Evolutionary conservation across 2,113 vertebrate species (phyloP).

Genomic region (Pitta sordida): DNA sequence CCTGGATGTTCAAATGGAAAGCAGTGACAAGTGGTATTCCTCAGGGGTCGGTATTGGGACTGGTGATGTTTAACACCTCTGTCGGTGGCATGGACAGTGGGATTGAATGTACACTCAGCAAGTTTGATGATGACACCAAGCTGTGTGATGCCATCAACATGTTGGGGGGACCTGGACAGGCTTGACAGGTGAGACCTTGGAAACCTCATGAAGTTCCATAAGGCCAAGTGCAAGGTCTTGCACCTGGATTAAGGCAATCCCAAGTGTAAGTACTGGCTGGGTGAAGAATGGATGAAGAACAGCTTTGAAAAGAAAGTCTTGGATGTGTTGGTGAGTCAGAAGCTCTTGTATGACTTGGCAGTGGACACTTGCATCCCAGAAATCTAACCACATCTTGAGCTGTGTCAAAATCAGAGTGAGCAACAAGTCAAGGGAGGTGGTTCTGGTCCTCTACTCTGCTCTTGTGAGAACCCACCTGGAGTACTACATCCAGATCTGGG

Average conservation of each 20-base stretch:
- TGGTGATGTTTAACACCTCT: not conserved
- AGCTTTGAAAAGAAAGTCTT: not conserved
- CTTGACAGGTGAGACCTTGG: not conserved
- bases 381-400: not conserved
- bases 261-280: not conserved
- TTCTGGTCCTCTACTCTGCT: not conserved
- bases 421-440: not conserved
- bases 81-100: rapidly evolving
- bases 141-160: not conserved
- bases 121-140: not conserved
- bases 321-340: not conserved
- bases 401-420: not conserved
- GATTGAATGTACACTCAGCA: not conserved
- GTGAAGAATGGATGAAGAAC: not conserved
- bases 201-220: not conserved
- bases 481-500: not conserved
- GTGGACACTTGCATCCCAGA: rapidly evolving
- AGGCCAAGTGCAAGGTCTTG: not conserved
- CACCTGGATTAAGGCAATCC: not conserved
- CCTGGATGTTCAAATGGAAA: not conserved
- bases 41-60: not conserved
- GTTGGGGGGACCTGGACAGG: not conserved
- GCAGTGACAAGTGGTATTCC: not conserved
- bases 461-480: not conserved
- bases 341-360: rapidly evolving